These are phyloP conservation scores for Lampris incognitus DNA, from an alignment of 2,113 vertebrate species.

Conservation along the genomic window DNA sequence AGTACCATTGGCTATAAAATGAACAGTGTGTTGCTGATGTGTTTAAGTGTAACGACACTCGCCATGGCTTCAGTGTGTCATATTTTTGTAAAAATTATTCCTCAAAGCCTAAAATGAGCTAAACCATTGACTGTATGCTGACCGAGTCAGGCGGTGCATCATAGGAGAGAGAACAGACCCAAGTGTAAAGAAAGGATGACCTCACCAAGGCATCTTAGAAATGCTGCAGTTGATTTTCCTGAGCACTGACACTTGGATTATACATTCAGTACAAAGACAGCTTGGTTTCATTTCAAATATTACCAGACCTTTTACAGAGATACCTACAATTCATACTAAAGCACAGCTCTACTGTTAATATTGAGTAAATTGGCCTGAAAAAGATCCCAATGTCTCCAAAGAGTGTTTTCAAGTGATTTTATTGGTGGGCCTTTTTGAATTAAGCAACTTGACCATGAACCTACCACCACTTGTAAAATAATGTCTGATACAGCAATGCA, in stretches of 20 bases:
- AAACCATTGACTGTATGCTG: conserved; percentile 27
- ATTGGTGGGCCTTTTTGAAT: too few species aligned
- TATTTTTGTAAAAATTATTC: conserved; percentile 42
- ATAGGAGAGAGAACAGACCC: conserved; percentile 32
- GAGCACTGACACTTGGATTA: conserved; percentile 8
- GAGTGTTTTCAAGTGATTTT: too few species aligned
- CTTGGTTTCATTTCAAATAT: conserved; percentile 30
- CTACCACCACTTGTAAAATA: too few species aligned
- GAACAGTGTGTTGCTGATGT: conserved; percentile 13
- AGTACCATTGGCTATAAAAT: background rate
- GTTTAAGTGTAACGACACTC: conserved; percentile 9
- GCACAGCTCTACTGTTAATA: too few species aligned
- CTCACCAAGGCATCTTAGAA: conserved; percentile 49
- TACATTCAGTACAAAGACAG: background rate
- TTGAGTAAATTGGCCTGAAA: too few species aligned
- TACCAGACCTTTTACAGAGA: conserved; percentile 9
- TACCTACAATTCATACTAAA: background rate
- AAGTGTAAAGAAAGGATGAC: conserved; percentile 36
- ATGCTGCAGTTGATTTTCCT: conserved; percentile 45
- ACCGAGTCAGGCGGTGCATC: conserved; percentile 40
- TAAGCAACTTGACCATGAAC: too few species aligned
- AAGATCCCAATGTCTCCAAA: too few species aligned
- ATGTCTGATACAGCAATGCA: too few species aligned
- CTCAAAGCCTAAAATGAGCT: conserved; percentile 13
- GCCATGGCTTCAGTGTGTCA: conserved; percentile 23